Evolutionary conservation across 1,140 invertebrate species (phyloP), one percentile per base, ranked within the genome.

Genomic region (Thaumetopoea pityocampa): DNA sequence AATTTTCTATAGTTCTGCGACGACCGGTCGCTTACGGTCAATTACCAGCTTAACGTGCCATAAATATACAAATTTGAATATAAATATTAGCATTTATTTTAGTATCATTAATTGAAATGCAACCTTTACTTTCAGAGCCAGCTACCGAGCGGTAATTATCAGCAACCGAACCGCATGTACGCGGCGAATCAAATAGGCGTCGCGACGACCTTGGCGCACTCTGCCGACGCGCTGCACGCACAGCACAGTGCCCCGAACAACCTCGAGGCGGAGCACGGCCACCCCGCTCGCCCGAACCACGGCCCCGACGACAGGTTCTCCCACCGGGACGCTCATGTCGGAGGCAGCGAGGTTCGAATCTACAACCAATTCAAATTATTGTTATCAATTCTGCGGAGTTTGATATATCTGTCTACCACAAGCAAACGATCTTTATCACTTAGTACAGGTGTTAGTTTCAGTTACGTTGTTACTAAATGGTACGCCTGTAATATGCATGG

Each of bases 101-200:
- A n/a, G n/a, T n/a, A n/a, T n/a, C n/a, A n/a, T n/a, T n/a, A n/a
- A n/a, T n/a, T n/a, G n/a, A n/a, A n/a, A n/a, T n/a, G n/a, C n/a
- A n/a, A n/a, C 8, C 7, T 5, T 11, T 11, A 16, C n/a, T 54
- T 62, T n/a, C 36, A 74, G 66, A 69, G 62, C 37, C 56, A 68
- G 26, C 19, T 52, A 7, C 54, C 65, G 12, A 55, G 57, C 5
- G 60, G 57, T 1, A 79, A 78, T 42, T 83, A 70, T 28, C 59
- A 68, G 29, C 53, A 74, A 30, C 51, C 63, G 2, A 68, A 72
- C 19, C 59, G 80, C 5, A 72, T 80, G 61, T 86, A 77, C 33
- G 72, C 68, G 0, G 67, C 80, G 0, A 86, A 86, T 33, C 84
- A 85, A 52, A 79, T 86, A 8, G 84, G 82, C 0, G 84, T 86